Evolutionary conservation across 2,113 vertebrate genomes (phyloP).

Genomic region (Arizona elegans): DNA sequence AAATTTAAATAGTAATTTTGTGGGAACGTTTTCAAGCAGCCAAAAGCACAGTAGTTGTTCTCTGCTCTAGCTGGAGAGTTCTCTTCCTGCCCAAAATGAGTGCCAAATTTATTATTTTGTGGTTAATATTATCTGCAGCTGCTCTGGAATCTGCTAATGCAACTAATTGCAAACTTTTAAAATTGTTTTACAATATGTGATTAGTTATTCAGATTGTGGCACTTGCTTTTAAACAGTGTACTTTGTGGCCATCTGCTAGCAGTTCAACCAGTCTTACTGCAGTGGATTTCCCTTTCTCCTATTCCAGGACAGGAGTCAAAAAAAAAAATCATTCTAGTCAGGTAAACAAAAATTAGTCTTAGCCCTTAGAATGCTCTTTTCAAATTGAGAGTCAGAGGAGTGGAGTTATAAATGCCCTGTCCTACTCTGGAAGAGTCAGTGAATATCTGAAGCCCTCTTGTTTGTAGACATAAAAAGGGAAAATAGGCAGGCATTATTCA

Average conservation of each 20-base stretch:
- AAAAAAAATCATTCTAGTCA: not conserved
- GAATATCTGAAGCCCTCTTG: not conserved
- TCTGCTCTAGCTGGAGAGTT: not conserved
- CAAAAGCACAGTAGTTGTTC: not conserved
- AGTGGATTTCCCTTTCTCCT: too few relatives aligned
- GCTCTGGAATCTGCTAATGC: not conserved
- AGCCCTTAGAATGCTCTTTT: not conserved
- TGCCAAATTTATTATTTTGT: not conserved
- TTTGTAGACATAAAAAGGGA: not conserved
- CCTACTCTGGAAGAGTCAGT: not conserved
- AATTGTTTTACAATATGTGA: not conserved
- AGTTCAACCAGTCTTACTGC: not conserved
- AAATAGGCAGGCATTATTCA: not conserved
- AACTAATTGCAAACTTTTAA: not conserved
- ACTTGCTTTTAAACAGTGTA: not conserved
- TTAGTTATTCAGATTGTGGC: not conserved
- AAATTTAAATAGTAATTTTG: not conserved
- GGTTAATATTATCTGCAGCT: rapidly evolving
- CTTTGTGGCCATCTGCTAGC: not conserved
- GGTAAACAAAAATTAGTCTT: not conserved
- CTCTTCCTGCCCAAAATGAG: not conserved
- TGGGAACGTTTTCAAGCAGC: not conserved
- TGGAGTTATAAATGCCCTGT: not conserved
- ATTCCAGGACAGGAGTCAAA: not conserved
- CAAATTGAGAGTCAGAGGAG: not conserved